These are phyloP conservation scores for Microtus richardsoni DNA, from an alignment of 2,113 vertebrate species.

Conservation along the genomic window DNA sequence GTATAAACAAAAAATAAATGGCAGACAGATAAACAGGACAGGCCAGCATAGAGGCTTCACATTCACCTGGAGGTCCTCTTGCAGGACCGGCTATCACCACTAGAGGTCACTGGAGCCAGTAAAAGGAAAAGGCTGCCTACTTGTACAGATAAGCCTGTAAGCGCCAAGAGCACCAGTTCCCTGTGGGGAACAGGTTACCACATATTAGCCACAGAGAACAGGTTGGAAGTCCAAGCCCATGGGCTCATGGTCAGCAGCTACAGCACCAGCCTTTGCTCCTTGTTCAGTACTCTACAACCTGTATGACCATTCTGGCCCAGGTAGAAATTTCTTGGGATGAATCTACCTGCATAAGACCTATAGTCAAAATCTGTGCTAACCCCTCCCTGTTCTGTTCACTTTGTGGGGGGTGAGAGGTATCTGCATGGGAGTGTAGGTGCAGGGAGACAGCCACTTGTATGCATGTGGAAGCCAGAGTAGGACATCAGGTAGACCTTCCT, in stretches of 20 bases:
- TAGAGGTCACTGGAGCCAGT: neutral
- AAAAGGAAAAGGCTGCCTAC: neutral
- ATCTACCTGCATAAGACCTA: neutral
- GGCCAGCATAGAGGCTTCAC: neutral
- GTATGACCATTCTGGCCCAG: neutral
- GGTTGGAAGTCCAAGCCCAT: fast-evolving
- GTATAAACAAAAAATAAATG: neutral
- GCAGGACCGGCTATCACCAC: neutral
- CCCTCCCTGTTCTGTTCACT: neutral
- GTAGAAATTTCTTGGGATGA: neutral
- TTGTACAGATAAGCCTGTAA: neutral
- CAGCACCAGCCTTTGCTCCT: neutral
- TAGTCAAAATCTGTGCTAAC: neutral
- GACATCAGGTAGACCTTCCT: neutral
- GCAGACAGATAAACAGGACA: neutral
- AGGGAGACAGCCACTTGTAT: neutral
- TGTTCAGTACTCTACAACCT: neutral
- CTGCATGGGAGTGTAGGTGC: neutral
- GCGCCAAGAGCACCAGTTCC: neutral
- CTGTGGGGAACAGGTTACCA: neutral
- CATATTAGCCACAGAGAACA: neutral
- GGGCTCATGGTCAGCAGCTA: neutral
- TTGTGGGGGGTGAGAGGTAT: neutral
- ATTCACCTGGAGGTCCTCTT: neutral
- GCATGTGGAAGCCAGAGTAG: neutral